Base-by-base conservation (phyloP, 2,113 vertebrate species). In the Chelonoidis abingdonii region DNA sequence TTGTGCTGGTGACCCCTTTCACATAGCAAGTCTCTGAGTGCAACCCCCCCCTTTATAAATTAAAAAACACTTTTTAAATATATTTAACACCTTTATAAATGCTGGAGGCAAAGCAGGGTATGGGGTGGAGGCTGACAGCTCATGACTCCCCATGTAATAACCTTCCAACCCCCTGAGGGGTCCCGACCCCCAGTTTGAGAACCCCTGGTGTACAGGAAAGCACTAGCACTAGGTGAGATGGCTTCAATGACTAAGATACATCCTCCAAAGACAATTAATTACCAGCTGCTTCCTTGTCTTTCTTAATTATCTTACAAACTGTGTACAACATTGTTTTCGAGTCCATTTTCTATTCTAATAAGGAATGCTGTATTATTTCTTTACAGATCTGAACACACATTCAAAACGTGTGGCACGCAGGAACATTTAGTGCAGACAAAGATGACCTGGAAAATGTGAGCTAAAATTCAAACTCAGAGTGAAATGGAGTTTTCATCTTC, bases 401-500 rank as follows among this genome's bases (percentile, higher is more conserved):
- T 80, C 27, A 85, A 59, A 47, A n/a, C 24, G 54, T 25, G 47
- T 8, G 41, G 57, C 87, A 85, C 50, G 76, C 17, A 79, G 80
- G 53, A 89, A 81, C 6, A 80, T 53, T 21, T 90, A 44, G 69
- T 56, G 89, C 76, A 91, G 84, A 72, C 69, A 94, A 93, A 65
- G 16, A 88, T 84, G 80, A 95, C 83, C 65, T 94, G 80, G 93
- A 97, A 97, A 94, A 88, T 47, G 89, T 22, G 27, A 93, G 81
- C 69, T 92, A 62, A 86, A 93, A 93, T 80, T 80, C 93, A 93
- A 83, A 89, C 49, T 92, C 49, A 1, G 65, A 84, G 83, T 10
- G 52, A 95, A 97, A 91, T 13, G 27, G 80, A 92, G 72, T 92
- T 94, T 95, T 93, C 62, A 83, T 93, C 89, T 96, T 96, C 95